Percentiles rank a stretch among this genome's conserved stretches.
Evolutionary conservation across 2,113 vertebrate species (phyloP).

Genomic region (Spermophilus dauricus): DNA sequence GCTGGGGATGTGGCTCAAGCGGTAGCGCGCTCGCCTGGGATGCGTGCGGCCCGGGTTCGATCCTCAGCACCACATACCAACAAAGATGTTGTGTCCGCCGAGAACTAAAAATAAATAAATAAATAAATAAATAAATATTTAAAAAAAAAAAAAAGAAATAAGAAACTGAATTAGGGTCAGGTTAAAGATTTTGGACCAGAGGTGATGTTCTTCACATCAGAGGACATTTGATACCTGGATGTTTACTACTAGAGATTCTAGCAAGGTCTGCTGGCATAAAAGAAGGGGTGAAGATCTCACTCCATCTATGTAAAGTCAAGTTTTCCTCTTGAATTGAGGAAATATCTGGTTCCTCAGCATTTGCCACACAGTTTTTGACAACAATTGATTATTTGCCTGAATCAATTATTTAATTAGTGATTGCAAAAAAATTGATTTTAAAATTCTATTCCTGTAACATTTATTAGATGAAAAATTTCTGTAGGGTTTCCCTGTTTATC

Average conservation of each 20-base stretch:
- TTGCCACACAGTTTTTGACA: neutral
- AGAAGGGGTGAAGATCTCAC: neutral
- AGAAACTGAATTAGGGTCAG: neutral
- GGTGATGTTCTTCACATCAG: neutral
- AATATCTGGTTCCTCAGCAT: neutral
- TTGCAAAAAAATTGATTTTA: slow-evolving; percentile 42
- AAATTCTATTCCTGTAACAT: slow-evolving; percentile 12
- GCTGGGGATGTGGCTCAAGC: no score
- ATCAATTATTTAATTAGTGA: slow-evolving; percentile 51
- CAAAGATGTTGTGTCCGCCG: no score
- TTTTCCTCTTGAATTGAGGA: neutral
- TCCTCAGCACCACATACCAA: no score
- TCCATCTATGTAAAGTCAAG: neutral
- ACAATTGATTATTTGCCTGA: neutral
- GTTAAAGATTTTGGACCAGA: neutral
- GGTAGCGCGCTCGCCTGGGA: no score
- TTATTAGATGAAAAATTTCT: slow-evolving; percentile 45
- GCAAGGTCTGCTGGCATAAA: neutral
- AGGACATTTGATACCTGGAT: neutral
- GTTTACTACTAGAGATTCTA: neutral
- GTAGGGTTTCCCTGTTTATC: neutral
- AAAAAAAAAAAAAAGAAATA: no score
- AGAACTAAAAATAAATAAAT: no score
- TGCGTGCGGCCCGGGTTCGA: no score
- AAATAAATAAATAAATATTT: no score